Conservation (phyloP, 2,888 invertebrate genomes). For the Caenorhabditis sulstoni region DNA sequence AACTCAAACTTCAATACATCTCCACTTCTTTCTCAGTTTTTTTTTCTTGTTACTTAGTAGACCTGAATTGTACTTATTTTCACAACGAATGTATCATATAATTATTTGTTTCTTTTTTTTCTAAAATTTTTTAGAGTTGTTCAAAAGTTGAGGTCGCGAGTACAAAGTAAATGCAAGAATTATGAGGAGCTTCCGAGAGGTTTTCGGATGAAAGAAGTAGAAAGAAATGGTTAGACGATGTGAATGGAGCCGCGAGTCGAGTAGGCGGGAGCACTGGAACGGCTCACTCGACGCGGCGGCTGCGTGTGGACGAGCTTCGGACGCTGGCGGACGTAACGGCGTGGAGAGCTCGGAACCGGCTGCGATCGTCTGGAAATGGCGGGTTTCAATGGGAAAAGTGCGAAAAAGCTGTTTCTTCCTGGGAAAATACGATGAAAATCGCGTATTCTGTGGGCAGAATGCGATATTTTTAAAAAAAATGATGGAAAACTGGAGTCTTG, state of each 20-base stretch:
- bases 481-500: too few relatives aligned
- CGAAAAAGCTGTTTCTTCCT: background rate
- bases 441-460: too few relatives aligned
- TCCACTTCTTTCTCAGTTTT: background rate
- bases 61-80: constrained; percentile 6
- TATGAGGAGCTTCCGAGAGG: background rate
- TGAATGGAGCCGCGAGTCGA: constrained; percentile 34
- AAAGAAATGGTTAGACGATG: constrained; percentile 32
- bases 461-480: background rate
- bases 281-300: constrained; percentile 24
- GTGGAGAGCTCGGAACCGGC: constrained; percentile 57
- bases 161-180: background rate
- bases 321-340: constrained; percentile 29
- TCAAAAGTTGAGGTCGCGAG: background rate
- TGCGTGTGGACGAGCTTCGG: background rate
- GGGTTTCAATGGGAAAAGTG: background rate
- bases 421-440: too few relatives aligned
- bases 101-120: background rate
- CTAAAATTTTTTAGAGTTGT: background rate
- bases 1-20: constrained; percentile 8
- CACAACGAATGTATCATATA: background rate
- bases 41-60: constrained; percentile 2
- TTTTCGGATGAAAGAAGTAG: background rate
- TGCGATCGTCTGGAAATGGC: constrained; percentile 34
- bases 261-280: constrained; percentile 29